phyloP scores from a whole-genome alignment of 53 echinoderm and acorn worm species.

The Echinometra lucunter region DNA sequence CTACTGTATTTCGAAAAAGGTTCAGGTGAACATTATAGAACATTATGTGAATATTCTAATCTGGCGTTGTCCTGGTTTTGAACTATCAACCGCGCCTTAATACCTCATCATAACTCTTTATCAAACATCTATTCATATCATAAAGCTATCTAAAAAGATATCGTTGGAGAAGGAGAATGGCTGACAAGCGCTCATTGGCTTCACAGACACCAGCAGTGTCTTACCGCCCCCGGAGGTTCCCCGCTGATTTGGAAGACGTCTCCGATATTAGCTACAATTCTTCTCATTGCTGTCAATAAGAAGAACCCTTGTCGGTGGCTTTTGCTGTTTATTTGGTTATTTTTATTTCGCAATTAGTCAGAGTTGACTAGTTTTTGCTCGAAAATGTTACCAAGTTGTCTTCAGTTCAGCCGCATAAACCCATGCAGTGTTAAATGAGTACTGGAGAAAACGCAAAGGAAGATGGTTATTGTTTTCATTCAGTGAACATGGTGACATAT shows the following conservation, averaged over 20 bases:
- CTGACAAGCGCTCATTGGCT: neutral
- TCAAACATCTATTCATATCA: neutral
- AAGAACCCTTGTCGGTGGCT: neutral
- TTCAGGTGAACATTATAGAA: too few relatives aligned
- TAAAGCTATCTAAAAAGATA: neutral
- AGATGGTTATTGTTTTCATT: too few relatives aligned
- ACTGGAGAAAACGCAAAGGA: too few relatives aligned
- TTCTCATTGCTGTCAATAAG: constrained; percentile 15
- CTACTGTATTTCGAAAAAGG: too few relatives aligned
- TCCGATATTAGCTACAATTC: constrained; percentile 48
- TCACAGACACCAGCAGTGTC: neutral
- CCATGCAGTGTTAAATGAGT: neutral
- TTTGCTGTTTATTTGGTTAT: constrained; percentile 6
- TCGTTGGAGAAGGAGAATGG: neutral
- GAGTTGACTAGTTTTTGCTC: neutral
- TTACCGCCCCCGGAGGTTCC: constrained; percentile 32
- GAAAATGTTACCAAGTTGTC: neutral
- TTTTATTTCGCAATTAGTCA: constrained; percentile 17
- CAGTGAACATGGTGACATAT: too few relatives aligned
- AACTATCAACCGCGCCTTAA: neutral
- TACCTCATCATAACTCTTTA: neutral
- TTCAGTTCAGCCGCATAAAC: neutral
- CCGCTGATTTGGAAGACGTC: constrained; percentile 48
- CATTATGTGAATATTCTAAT: too few relatives aligned
- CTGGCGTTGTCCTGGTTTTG: too few relatives aligned